These are phyloP conservation scores for Dorcus hopei DNA, from an alignment of 2,888 invertebrate genomes.

Conservation along the genomic window DNA sequence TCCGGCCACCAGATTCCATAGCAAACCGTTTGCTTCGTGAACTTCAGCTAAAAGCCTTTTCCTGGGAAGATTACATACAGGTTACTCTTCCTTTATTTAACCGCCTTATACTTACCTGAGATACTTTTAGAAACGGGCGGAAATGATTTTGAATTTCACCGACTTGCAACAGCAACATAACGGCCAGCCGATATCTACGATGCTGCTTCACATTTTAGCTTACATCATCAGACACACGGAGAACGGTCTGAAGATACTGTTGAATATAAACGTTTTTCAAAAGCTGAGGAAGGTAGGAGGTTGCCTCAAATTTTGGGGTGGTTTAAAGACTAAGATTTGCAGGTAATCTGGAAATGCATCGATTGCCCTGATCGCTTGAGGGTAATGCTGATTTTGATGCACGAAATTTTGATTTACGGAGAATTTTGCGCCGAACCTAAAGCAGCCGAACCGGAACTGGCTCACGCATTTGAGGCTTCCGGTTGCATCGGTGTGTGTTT, in stretches of 20 bases:
- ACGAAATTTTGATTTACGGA: slow-evolving; percentile 30
- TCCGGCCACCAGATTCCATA: slow-evolving; percentile 33
- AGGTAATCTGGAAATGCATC: slow-evolving; percentile 29
- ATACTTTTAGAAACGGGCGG: slow-evolving; percentile 35
- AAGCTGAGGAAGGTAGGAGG: slow-evolving; percentile 33
- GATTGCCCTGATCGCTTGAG: slow-evolving; percentile 28
- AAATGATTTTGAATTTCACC: slow-evolving; percentile 33
- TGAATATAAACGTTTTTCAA: slow-evolving; percentile 37
- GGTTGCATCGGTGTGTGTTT: slow-evolving; percentile 25
- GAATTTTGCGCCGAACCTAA: slow-evolving; percentile 12
- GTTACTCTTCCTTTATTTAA: slow-evolving; percentile 23
- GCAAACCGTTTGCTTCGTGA: slow-evolving; percentile 36
- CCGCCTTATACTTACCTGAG: neutral
- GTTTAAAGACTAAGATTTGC: slow-evolving; percentile 4
- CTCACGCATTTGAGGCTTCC: slow-evolving; percentile 8
- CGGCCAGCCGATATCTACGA: slow-evolving; percentile 32
- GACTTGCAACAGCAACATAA: slow-evolving; percentile 25
- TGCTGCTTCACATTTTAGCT: slow-evolving; percentile 37
- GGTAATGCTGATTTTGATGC: slow-evolving; percentile 27
- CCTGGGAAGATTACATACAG: slow-evolving; percentile 38
- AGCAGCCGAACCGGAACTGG: slow-evolving; percentile 4
- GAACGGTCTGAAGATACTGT: slow-evolving; percentile 36
- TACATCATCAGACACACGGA: slow-evolving; percentile 39
- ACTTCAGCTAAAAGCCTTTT: slow-evolving; percentile 29
- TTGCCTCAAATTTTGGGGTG: slow-evolving; percentile 12